Conservation (phyloP, 2,113 vertebrate genomes). For the Lasiurus cinereus region DNA sequence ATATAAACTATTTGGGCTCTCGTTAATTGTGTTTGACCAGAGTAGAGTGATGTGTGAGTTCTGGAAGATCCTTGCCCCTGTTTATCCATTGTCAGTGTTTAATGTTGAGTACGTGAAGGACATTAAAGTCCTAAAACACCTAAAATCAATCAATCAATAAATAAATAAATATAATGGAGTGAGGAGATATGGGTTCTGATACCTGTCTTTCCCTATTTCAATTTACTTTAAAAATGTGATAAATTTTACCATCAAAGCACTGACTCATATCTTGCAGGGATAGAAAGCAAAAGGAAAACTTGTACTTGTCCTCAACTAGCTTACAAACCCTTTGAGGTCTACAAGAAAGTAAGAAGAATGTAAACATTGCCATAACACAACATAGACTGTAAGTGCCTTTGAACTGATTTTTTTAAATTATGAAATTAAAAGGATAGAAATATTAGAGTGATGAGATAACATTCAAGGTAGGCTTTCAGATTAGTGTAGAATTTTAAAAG, state of each 20-base stretch:
- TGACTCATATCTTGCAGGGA: neutral
- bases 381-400: neutral
- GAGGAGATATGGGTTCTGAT: neutral
- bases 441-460: neutral
- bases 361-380: neutral
- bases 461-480: neutral
- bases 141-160: neutral
- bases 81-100: conserved; percentile 53
- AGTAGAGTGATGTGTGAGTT: neutral
- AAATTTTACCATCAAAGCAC: neutral
- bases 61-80: neutral
- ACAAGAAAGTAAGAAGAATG: neutral
- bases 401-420: neutral
- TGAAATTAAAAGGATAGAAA: neutral
- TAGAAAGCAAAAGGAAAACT: neutral
- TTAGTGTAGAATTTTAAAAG: neutral
- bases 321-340: neutral
- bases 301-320: neutral
- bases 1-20: neutral
- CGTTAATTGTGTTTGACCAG: neutral
- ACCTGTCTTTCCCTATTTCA: neutral
- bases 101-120: conserved; percentile 15
- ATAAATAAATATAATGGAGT: neutral
- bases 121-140: conserved; percentile 68
- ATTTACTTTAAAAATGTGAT: neutral